A percentile compares a stretch with the other conserved stretches of the same genome.
These are phyloP conservation scores for Anomalospiza imberbis DNA, from an alignment of 2,797 vertebrate species.

Conservation along the genomic window DNA sequence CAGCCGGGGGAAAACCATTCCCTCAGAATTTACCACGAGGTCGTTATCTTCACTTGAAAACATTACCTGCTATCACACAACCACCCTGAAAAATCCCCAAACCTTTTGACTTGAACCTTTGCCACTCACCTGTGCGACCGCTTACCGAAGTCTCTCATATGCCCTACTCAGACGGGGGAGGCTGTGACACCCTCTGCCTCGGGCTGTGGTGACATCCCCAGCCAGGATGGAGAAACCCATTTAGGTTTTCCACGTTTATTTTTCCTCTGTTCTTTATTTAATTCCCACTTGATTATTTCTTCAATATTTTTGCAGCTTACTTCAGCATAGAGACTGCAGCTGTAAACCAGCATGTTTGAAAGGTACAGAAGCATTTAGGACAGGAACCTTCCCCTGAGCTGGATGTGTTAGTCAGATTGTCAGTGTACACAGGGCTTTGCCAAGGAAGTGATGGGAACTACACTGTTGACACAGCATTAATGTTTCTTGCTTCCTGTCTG, in stretches of 20 bases:
- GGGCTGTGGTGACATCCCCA: neutral
- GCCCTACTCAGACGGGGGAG: accelerated
- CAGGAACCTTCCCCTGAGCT: neutral
- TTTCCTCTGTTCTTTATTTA: neutral
- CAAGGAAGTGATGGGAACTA: neutral
- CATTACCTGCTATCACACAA: neutral
- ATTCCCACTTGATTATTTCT: neutral
- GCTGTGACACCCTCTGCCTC: neutral
- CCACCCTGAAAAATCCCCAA: neutral
- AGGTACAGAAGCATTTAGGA: neutral
- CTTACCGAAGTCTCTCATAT: neutral
- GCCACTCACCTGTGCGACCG: accelerated
- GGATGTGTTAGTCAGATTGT: neutral
- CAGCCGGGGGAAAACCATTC: neutral
- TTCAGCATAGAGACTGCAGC: neutral
- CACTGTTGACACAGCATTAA: neutral
- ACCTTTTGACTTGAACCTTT: neutral
- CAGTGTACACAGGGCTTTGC: neutral
- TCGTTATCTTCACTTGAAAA: neutral
- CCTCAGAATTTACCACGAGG: accelerated
- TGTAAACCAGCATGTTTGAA: neutral
- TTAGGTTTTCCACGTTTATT: neutral
- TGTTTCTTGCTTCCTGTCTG: conserved; percentile 19
- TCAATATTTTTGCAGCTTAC: neutral
- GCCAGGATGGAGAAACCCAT: too few relatives aligned